Evolutionary conservation across 2,888 invertebrate species (phyloP), one percentile per base, ranked within the genome.

Genomic region (Teleogryllus oceanicus): DNA sequence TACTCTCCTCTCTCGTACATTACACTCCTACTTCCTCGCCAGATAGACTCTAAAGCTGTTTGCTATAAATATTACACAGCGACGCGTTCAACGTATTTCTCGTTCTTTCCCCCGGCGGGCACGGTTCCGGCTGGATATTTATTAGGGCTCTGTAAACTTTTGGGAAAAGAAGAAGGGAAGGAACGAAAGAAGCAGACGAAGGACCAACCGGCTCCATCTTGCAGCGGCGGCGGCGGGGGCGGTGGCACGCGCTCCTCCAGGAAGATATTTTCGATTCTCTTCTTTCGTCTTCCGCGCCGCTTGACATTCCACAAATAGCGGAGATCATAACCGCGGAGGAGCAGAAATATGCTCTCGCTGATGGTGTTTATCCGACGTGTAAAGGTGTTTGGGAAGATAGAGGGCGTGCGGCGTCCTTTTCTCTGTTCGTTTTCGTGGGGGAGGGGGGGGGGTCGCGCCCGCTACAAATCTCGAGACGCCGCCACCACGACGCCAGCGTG

Each of bases 261-360:
- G 37, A n/a, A 62, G 62, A 62, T 62, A 13, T 62, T 62, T 62
- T 62, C 62, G 62, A n/a, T 62, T 62, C n/a, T 62, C 62, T n/a
- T 62, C 62, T n/a, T 18, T 62, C 16, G 16, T 62, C 16, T 13
- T 62, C 13, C 16, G n/a, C 13, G 62, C 62, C n/a, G 62, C 62
- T 62, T 62, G 62, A 62, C 62, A 62, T 62, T 62, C 62, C 62
- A n/a, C 62, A 62, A 62, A 62, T 62, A 62, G n/a, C 62, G 62
- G 62, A 62, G 62, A 62, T 62, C 62, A 62, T 62, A 62, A 62
- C 62, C 62, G n/a, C 62, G 62, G 62, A 62, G n/a, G 62, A 62
- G 62, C 62, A 62, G 62, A 62, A 62, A 62, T 62, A n/a, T 62
- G 13, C 62, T n/a, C 62, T n/a, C n/a, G 13, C n/a, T 62, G 62